A percentile compares a stretch with the other conserved stretches of the same genome.
phyloP scores from a whole-genome alignment of 2,888 invertebrate species.

The Morpho deidamia region DNA sequence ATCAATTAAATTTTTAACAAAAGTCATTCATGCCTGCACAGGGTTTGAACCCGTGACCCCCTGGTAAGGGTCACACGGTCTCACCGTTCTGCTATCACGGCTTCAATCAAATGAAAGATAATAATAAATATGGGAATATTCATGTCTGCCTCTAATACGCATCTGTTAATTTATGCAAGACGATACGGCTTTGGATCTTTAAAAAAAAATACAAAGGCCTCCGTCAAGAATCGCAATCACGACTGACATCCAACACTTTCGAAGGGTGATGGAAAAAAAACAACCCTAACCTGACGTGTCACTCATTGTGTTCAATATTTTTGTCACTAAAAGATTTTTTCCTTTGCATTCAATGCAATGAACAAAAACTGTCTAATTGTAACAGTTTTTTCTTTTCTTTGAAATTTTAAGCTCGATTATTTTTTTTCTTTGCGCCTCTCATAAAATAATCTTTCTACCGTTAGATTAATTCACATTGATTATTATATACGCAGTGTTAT shows the following conservation, averaged over 20 bases:
- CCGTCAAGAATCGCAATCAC: slow-evolving; percentile 69
- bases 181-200: slow-evolving; percentile 47
- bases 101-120: slow-evolving; percentile 26
- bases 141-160: slow-evolving; percentile 53
- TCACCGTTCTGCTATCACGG: too few relatives aligned
- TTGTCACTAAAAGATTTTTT: slow-evolving; percentile 69
- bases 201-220: slow-evolving; percentile 51
- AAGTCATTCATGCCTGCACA: too few relatives aligned
- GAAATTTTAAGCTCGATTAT: slow-evolving; percentile 73
- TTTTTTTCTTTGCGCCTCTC: slow-evolving; percentile 43
- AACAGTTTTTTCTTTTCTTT: slow-evolving; percentile 60
- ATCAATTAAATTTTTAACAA: too few relatives aligned
- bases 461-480: slow-evolving; percentile 28
- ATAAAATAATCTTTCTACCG: slow-evolving; percentile 29
- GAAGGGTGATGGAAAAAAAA: slow-evolving; percentile 39
- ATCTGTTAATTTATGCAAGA: slow-evolving; percentile 74
- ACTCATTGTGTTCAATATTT: slow-evolving; percentile 63
- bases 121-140: slow-evolving; percentile 73
- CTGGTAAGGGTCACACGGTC: too few relatives aligned
- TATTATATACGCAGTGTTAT: background rate
- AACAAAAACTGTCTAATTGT: slow-evolving; percentile 76
- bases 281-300: slow-evolving; percentile 67
- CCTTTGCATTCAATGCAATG: slow-evolving; percentile 50
- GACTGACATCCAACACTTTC: slow-evolving; percentile 68
- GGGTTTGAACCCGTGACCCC: too few relatives aligned